Conservation (phyloP, 2,113 vertebrate genomes). For the Antigone vipio region DNA sequence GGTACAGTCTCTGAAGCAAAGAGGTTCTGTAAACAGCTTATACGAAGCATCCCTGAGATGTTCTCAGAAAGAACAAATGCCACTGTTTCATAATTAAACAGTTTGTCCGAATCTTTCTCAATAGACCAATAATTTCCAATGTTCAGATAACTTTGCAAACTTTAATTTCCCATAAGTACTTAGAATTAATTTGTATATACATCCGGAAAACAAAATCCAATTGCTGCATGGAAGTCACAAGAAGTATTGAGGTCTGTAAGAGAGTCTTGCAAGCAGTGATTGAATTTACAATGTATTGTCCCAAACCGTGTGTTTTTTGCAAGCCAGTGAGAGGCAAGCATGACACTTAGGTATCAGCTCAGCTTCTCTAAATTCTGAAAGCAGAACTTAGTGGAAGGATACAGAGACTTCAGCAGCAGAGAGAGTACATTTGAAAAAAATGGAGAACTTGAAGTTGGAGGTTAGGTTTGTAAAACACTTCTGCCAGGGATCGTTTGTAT, state of each 20-base stretch:
- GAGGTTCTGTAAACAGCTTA: background rate
- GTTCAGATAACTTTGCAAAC: background rate
- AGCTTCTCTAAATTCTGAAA: background rate
- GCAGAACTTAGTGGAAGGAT: background rate
- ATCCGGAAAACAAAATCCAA: slow-evolving; percentile 10
- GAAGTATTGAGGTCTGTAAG: background rate
- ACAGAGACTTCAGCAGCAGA: background rate
- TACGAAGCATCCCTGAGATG: background rate
- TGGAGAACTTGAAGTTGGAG: background rate
- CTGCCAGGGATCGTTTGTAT: background rate
- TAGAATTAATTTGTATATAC: slow-evolving; percentile 6
- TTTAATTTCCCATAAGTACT: background rate
- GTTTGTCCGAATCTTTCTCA: background rate
- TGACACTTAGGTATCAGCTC: background rate
- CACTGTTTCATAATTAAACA: background rate
- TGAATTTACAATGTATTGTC: background rate
- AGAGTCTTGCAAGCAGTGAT: background rate
- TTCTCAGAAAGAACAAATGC: background rate
- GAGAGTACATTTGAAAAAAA: background rate
- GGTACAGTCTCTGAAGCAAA: background rate
- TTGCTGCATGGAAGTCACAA: background rate
- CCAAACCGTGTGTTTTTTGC: background rate
- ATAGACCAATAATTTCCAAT: background rate
- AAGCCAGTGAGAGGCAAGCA: background rate
- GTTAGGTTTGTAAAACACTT: background rate